Conservation (phyloP, 2,113 vertebrate species). For the Rhinogobius similis region DNA sequence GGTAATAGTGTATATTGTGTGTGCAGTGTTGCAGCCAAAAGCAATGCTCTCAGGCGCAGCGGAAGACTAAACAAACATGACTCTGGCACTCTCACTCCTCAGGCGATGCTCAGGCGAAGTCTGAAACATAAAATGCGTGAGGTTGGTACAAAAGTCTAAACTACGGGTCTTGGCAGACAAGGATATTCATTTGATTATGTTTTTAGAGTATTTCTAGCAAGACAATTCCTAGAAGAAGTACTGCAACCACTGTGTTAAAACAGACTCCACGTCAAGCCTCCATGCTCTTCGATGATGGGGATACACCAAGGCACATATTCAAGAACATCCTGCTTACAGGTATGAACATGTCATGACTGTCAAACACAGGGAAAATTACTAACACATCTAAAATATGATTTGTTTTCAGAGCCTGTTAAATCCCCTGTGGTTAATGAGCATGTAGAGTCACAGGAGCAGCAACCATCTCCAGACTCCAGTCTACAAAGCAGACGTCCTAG, state of each 20-base stretch:
- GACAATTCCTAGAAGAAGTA: slow-evolving; percentile 24
- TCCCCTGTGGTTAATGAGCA: slow-evolving; percentile 65
- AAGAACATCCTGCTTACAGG: slow-evolving; percentile 73
- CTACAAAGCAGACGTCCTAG: slow-evolving; percentile 38
- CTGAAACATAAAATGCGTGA: slow-evolving; percentile 64
- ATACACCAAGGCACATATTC: slow-evolving; percentile 75
- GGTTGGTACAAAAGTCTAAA: slow-evolving; percentile 38
- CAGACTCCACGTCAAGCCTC: slow-evolving; percentile 15
- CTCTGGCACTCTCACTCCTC: slow-evolving; percentile 53
- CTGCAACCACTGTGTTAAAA: background rate
- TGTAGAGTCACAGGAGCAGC: slow-evolving; percentile 9
- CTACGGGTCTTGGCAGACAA: background rate
- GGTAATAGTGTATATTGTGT: background rate
- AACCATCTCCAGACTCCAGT: slow-evolving; percentile 31
- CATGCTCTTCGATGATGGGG: slow-evolving; percentile 47
- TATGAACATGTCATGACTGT: slow-evolving; percentile 15
- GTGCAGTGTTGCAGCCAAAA: slow-evolving; percentile 16
- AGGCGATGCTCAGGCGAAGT: slow-evolving; percentile 61
- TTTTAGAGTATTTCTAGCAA: slow-evolving; percentile 64
- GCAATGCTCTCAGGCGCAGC: slow-evolving; percentile 36
- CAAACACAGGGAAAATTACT: background rate
- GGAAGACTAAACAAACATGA: slow-evolving; percentile 30
- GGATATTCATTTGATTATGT: background rate
- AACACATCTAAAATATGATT: background rate
- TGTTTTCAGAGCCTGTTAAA: slow-evolving; percentile 64